phyloP scores from a whole-genome alignment of 2,888 invertebrate species.

The Mythimna pallens region DNA sequence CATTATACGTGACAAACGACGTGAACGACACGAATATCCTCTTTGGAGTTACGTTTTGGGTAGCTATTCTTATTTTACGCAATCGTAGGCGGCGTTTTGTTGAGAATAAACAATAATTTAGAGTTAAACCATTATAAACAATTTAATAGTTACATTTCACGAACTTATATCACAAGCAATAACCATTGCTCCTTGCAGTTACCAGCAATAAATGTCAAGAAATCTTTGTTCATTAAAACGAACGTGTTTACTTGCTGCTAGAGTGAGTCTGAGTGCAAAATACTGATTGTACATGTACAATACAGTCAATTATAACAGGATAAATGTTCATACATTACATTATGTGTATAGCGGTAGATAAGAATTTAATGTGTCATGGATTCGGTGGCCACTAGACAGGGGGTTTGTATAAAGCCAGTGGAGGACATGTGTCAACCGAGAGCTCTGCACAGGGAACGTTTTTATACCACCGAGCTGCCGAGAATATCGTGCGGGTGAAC shows the following conservation, averaged over 20 bases:
- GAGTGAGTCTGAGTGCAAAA: conserved; percentile 62
- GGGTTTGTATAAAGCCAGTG: conserved; percentile 78
- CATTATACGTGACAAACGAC: conserved; percentile 85
- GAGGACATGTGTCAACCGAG: conserved; percentile 81
- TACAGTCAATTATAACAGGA: conserved; percentile 65
- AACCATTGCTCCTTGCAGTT: conserved; percentile 57
- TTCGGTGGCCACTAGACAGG: conserved; percentile 67
- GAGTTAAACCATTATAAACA: conserved; percentile 41
- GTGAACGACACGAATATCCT: conserved; percentile 80
- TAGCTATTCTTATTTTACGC: conserved; percentile 67
- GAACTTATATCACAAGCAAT: conserved; percentile 61
- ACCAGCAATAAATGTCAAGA: conserved; percentile 68
- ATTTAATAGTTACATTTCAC: conserved; percentile 60
- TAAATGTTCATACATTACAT: conserved; percentile 31
- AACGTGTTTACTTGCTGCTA: conserved; percentile 68
- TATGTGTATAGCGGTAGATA: conserved; percentile 55
- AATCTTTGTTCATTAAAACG: conserved; percentile 68
- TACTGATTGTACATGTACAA: conserved; percentile 63
- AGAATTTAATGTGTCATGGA: conserved; percentile 72
- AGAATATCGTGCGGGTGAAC: conserved; percentile 60
- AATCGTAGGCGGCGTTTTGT: conserved; percentile 54
- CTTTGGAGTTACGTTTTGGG: conserved; percentile 74
- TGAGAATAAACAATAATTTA: conserved; percentile 51
- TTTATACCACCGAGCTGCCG: conserved; percentile 68
- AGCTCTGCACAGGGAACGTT: conserved; percentile 71